A percentile compares a stretch with the other conserved stretches of the same genome.
phyloP scores from a whole-genome alignment of 2,888 invertebrate genomes.

The Osmoderma eremita region DNA sequence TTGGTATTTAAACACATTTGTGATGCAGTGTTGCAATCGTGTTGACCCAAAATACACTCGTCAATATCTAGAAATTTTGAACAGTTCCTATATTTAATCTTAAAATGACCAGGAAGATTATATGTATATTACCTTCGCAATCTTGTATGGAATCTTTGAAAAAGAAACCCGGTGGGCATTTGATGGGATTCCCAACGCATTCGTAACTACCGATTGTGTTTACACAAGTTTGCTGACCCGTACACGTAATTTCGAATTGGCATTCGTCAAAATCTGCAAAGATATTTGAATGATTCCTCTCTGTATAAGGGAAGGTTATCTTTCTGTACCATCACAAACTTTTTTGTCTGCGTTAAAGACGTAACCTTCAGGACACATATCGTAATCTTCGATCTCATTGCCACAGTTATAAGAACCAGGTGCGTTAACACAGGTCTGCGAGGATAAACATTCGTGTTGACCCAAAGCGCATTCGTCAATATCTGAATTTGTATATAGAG shows the following conservation, averaged over 20 bases:
- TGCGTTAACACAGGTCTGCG: constrained; percentile 67
- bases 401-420: constrained; percentile 68
- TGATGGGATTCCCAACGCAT: constrained; percentile 55
- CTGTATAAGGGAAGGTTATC: neutral
- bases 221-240: constrained; percentile 57
- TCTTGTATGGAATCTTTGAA: constrained; percentile 58
- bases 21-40: constrained; percentile 73
- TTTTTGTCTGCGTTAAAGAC: constrained; percentile 67
- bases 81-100: neutral
- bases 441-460: constrained; percentile 64
- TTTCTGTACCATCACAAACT: constrained; percentile 65
- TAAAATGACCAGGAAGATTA: constrained; percentile 4
- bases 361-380: constrained; percentile 68
- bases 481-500: constrained; percentile 61
- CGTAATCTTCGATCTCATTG: constrained; percentile 54
- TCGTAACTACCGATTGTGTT: constrained; percentile 61
- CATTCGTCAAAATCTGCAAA: constrained; percentile 61
- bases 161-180: constrained; percentile 61
- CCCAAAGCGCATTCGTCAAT: constrained; percentile 70
- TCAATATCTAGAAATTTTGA: constrained; percentile 71
- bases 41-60: constrained; percentile 73
- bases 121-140: constrained; percentile 58
- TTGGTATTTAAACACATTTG: constrained; percentile 78
- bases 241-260: constrained; percentile 57
- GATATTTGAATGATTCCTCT: constrained; percentile 35